Base-by-base conservation (phyloP, 2,888 invertebrate species). In the Harpalus rubripes region DNA sequence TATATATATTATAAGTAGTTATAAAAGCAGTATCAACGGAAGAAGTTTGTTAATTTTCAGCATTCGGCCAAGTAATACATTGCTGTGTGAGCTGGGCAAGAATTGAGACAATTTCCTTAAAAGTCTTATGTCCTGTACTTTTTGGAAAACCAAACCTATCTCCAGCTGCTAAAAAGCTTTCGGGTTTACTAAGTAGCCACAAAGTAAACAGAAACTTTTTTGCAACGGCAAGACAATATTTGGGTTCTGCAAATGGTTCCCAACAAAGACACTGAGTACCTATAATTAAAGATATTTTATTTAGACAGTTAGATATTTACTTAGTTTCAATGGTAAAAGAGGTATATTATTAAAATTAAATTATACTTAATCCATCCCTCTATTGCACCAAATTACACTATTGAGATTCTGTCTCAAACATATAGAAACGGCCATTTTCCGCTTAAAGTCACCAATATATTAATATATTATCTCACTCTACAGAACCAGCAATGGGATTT, bases 141-240 rank as follows among this genome's bases (percentile, higher is more conserved):
- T 61, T 61, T 61, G 61, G 3, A 16, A 61, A 4, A 61, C 22
- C 22, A 61, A 61, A 61, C 22, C 61, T 61, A 61, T 61, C 61
- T 61, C 61, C 61, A 61, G 61, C 61, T 61, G 61, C 61, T 3
- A 61, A 22, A 61, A 12, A 61, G 5, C 61, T 61, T n/a, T 61
- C 61, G 12, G 6, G 61, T 61, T 61, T 61, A 16, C 1, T 22
- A 18, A 61, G 22, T 18, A 61, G 4, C 6, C 61, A 61, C 22
- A 61, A 61, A 61, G 61, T 61, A 61, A 61, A 61, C 61, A 61
- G 16, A 1, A 61, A 61, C 22, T 61, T 61, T 61, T 61, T 61
- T 1, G 8, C 6, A 61, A 44, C 10, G 44, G 44, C 7, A 44
- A 5, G 4, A 44, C 44, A 44, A 44, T 44, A 44, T 44, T 44